Evolutionary conservation across 2,888 invertebrate species (phyloP), one percentile per base, ranked within the genome.

Genomic region (Podotricha telesiphe): DNA sequence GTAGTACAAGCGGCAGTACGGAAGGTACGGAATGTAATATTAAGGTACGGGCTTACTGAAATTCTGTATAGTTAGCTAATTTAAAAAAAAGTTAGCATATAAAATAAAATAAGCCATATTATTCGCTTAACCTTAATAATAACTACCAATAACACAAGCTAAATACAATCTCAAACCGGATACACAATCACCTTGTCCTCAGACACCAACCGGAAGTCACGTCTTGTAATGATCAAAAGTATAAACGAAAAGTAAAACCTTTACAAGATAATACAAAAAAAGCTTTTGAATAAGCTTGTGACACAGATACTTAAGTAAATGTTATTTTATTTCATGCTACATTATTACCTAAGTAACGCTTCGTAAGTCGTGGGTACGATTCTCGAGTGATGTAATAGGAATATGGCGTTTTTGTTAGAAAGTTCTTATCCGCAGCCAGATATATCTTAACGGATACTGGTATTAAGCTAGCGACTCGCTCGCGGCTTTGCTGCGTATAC

Each of bases 181-280:
- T 45, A 6, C n/a, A 59, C 59, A 45, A 42, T 45, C 42, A n/a
- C 0, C 11, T n/a, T 45, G 59, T 45, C 59, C 45, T 45, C 45
- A 45, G 45, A 8, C 2, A n/a, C 5, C n/a, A 42, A 59, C 42
- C 59, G 59, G 59, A 59, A 59, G 11, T 45, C 59, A 45, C 45
- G 58, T 8, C 15, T n/a, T 20, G 19, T 8, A 45, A 59, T 11
- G 10, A 15, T 58, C 40, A 28, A n/a, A n/a, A 28, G 28, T 6
- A 2, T 20, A 58, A 42, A 42, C 7, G 58, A 42, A 20, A n/a
- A 10, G n/a, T 3, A 28, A 3, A n/a, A 15, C 34, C 37, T 59
- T 58, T 45, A 45, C 22, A 45, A 42, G 22, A 45, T 59, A 42
- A 22, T 15, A 45, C 7, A 42, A 40, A 40, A n/a, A n/a, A 20